phyloP scores from a whole-genome alignment of 2,888 invertebrate genomes.

The Chloroclysta siterata region DNA sequence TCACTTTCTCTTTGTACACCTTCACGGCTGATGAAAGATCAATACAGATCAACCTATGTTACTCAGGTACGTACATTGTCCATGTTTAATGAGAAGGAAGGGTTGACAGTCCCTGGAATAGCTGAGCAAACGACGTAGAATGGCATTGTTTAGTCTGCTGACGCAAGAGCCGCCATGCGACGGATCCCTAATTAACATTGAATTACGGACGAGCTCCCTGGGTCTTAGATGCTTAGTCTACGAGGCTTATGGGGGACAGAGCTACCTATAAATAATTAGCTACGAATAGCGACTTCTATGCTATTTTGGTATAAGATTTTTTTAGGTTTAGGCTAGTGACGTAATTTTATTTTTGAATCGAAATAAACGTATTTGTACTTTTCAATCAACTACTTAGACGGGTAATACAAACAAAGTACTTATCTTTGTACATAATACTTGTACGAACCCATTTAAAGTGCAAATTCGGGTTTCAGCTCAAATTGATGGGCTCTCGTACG shows the following conservation, averaged over 20 bases:
- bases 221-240: constrained; percentile 22
- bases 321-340: no score
- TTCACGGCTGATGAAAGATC: constrained; percentile 33
- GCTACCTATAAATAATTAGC: neutral
- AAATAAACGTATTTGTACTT: neutral
- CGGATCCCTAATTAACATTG: constrained; percentile 49
- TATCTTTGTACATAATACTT: constrained; percentile 18
- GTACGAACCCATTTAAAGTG: constrained; percentile 58
- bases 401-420: neutral
- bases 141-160: constrained; percentile 50
- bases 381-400: neutral
- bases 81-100: constrained; percentile 61
- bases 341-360: neutral
- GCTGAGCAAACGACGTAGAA: constrained; percentile 48
- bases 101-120: constrained; percentile 49
- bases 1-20: constrained; percentile 14
- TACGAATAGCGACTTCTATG: neutral
- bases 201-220: constrained; percentile 41
- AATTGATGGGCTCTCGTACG: constrained; percentile 71
- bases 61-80: constrained; percentile 48
- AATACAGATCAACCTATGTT: constrained; percentile 36
- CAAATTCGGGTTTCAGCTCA: constrained; percentile 64
- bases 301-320: no score
- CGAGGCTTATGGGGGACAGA: constrained; percentile 7
- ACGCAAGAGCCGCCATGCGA: constrained; percentile 39